Evolutionary conservation across 1,140 invertebrate genomes (phyloP), one percentile per base, ranked within the genome.

Genomic region (Euborellia annulipes): DNA sequence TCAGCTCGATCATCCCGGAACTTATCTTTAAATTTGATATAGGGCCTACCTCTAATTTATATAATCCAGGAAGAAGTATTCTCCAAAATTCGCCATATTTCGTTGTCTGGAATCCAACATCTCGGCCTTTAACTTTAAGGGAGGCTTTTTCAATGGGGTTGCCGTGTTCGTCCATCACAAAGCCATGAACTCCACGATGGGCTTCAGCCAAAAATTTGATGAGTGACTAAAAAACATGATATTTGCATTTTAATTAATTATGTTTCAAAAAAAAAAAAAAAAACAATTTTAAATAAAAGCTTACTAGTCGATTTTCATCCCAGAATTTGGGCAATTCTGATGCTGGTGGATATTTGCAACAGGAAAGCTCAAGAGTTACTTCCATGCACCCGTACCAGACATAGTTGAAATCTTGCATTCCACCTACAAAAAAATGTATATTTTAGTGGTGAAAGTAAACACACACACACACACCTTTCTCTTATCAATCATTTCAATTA

Each of bases 341-440:
- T 2, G 81, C 79, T 2, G 75, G 76, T 0, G 94, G 94, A 65
- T 84, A 96, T 68, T 98, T 98, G 65, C 87, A 92, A 66, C 95
- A 98, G 0, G 91, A 93, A 39, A 98, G 75, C 63, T 98, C 95
- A 30, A 98, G 65, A 0, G 95, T 98, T 14, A 98, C 79, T 69
- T 98, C 95, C 86, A 98, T 96, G 61, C 91, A 95, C 39, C 93
- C 94, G 56, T 90, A 91, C 78, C 87, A 88, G 11, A 97, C 74
- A 60, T 98, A 98, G 63, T 98, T 98, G 66, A 88, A 98, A 62
- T 98, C 95, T 69, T 98, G 93, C 85, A 91, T 90, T 52, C 73
- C 74, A 17, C 65, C 66, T 70, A 49, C 18, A 18, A 9, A 45
- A n/a, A 20, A n/a, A 36, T 36, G n/a, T n/a, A n/a, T n/a, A n/a